These are phyloP conservation scores for Enteromius paludinosus DNA, from an alignment of 2,797 vertebrate genomes.

Conservation along the genomic window DNA sequence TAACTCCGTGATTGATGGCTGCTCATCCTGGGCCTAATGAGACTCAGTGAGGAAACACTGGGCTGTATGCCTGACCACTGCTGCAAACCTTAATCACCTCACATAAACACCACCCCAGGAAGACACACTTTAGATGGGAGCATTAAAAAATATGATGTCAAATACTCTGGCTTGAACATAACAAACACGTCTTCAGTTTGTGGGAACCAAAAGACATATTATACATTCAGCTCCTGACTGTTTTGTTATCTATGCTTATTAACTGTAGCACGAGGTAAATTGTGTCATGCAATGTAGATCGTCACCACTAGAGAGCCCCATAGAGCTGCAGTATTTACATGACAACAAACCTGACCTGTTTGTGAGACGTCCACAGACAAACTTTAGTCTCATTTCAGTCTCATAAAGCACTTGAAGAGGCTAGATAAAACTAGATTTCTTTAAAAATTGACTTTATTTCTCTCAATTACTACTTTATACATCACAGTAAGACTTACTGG, in stretches of 20 bases:
- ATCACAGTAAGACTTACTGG: not conserved
- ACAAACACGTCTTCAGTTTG: not conserved
- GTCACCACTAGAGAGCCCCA: conserved; percentile 48
- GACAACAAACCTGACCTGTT: not conserved
- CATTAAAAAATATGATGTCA: not conserved
- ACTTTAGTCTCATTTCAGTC: not conserved
- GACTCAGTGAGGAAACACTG: conserved; percentile 38
- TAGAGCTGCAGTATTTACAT: conserved; percentile 17
- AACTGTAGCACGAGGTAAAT: not conserved
- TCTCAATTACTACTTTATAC: not conserved
- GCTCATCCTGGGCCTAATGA: conserved; percentile 55
- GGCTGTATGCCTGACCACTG: conserved; percentile 24
- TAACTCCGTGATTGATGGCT: conserved; percentile 59
- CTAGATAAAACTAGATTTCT: not conserved
- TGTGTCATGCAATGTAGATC: not conserved
- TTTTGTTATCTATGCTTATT: not conserved
- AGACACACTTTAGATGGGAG: not conserved
- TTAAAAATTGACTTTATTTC: not conserved
- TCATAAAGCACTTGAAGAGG: not conserved
- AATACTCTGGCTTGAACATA: not conserved
- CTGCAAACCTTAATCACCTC: conserved; percentile 15
- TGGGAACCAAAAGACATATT: not conserved
- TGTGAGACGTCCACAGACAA: not conserved
- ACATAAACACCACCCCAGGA: not conserved
- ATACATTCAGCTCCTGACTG: not conserved